These are phyloP conservation scores for Cephus spinipes DNA, from an alignment of 2,888 invertebrate genomes.

Conservation along the genomic window DNA sequence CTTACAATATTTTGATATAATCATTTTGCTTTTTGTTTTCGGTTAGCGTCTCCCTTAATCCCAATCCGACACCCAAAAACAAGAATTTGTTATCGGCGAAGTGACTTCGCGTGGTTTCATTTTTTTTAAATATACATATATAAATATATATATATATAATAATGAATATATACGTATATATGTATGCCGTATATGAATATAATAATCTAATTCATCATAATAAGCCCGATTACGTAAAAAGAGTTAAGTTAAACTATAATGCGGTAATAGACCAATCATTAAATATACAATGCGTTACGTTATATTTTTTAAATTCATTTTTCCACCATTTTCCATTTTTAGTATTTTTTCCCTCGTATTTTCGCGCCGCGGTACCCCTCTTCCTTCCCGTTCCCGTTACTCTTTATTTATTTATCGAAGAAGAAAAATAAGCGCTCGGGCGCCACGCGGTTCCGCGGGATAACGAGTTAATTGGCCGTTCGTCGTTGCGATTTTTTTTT, in stretches of 20 bases:
- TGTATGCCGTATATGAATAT: background rate
- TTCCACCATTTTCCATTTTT: conserved; percentile 6
- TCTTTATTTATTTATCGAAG: too few species aligned
- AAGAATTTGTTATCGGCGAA: conserved; percentile 5
- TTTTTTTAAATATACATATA: background rate
- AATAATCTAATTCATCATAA: conserved; percentile 34
- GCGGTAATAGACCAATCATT: conserved; percentile 10
- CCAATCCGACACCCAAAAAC: conserved; percentile 49
- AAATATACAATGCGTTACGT: conserved; percentile 13
- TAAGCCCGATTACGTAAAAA: conserved; percentile 37
- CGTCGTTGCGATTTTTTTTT: too few species aligned
- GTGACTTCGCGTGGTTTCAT: background rate
- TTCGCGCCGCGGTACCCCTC: background rate
- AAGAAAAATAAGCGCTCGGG: too few species aligned
- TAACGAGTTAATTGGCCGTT: too few species aligned
- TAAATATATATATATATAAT: conserved; percentile 16
- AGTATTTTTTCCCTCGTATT: background rate
- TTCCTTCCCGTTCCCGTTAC: background rate
- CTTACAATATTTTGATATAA: conserved; percentile 6
- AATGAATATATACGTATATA: conserved; percentile 6
- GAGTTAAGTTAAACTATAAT: background rate
- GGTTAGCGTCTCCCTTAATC: conserved; percentile 50
- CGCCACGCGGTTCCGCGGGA: too few species aligned
- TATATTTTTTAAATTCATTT: conserved; percentile 10
- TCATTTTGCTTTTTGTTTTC: conserved; percentile 34